Base-by-base conservation (phyloP, 2,888 invertebrate genomes). In the Drosophila nr. fundita region DNA sequence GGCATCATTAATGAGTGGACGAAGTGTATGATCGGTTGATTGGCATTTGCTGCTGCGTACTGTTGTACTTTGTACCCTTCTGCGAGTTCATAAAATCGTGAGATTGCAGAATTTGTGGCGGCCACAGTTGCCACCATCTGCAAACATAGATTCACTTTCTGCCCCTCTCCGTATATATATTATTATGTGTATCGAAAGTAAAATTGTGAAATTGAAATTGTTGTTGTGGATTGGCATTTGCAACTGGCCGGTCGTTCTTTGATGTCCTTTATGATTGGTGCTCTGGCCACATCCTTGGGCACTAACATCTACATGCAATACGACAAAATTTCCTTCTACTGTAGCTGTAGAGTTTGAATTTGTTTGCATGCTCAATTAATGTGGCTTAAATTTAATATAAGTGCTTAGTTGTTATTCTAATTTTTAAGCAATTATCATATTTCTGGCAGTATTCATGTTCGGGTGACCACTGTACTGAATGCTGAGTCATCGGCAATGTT, bases 211-310 rank as follows among this genome's bases (percentile, higher is more conserved):
- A 75, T 82, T 60, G 59, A 38, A 38, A 38, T 62, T 38, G 15
- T 24, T 13, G 13, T 54, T 40, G 29, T 30, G n/a, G 8, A 21
- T 30, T 57, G n/a, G 36, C 45, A 50, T 60, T 58, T 40, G 36
- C 45, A 50, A 69, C 83, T 84, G 84, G 79, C 85, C 61, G 82
- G 85, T 36, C 85, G 89, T 30, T 73, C 91, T 42, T 68, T 92
- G 40, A 57, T 83, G 30, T 92, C 93, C 50, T 91, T 92, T 67
- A 53, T 91, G 42, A 54, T 93, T 57, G 92, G 92, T 67, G 90
- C 92, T 29, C 67, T 92, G 70, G 90, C 90, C n/a, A 84, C 90
- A 36, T 92, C 91, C 48, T 58, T 92, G 76, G 92, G 92, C 71
- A 83, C 90, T 13, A 92, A 91, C 84, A 90, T 88, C 76, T 92